These are phyloP conservation scores for Geotrupes spiniger DNA, from an alignment of 2,888 invertebrate genomes.

Conservation along the genomic window DNA sequence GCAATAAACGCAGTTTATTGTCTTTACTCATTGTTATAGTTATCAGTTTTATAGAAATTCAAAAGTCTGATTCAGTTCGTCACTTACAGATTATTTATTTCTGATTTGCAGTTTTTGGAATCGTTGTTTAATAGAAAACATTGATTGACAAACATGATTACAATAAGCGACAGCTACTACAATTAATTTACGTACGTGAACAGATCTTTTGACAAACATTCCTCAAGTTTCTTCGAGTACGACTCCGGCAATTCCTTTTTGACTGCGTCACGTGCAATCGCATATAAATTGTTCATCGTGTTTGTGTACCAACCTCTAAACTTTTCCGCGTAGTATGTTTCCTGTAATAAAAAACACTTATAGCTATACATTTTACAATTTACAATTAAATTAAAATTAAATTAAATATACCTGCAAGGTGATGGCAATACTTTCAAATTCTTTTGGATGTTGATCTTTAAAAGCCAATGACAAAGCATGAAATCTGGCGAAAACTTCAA, in stretches of 20 bases:
- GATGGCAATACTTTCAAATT: slow-evolving; percentile 38
- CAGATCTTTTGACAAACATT: slow-evolving; percentile 55
- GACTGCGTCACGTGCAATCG: slow-evolving; percentile 62
- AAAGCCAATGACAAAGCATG: slow-evolving; percentile 51
- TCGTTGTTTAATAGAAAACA: too few species aligned
- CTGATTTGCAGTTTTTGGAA: too few species aligned
- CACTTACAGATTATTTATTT: too few species aligned
- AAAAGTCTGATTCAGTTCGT: too few species aligned
- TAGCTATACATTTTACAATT: neutral
- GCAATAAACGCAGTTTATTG: slow-evolving; percentile 34
- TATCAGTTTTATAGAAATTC: too few species aligned
- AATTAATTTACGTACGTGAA: slow-evolving; percentile 48
- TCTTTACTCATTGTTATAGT: too few species aligned
- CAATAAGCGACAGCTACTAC: too few species aligned
- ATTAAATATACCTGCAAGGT: slow-evolving; percentile 25
- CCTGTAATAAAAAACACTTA: slow-evolving; percentile 39
- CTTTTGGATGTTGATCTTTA: slow-evolving; percentile 45
- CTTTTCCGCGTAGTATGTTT: slow-evolving; percentile 58
- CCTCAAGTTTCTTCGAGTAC: slow-evolving; percentile 57
- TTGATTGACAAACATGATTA: too few species aligned
- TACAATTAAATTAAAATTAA: neutral
- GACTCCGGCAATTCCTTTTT: slow-evolving; percentile 60
- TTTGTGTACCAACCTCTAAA: slow-evolving; percentile 57
- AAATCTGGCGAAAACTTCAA: slow-evolving; percentile 48
- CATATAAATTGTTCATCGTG: slow-evolving; percentile 53